phyloP scores from a whole-genome alignment of 1,140 invertebrate genomes.

The Lerema accius region DNA sequence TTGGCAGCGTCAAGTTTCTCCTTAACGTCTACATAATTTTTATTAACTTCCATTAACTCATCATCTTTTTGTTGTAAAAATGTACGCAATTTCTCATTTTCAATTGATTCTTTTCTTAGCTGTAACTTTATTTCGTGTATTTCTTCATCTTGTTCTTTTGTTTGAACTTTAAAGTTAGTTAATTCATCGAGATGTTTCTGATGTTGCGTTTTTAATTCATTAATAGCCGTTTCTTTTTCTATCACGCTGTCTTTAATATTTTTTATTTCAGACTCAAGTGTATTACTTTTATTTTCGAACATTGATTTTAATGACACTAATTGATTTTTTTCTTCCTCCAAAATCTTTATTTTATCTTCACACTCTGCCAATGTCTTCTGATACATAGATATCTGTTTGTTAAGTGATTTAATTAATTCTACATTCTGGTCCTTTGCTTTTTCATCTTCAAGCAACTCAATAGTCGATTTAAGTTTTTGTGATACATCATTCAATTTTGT shows the following conservation, averaged over 20 bases:
- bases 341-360: constrained; percentile 71
- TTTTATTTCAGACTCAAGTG: constrained; percentile 59
- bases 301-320: constrained; percentile 51
- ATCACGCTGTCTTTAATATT: constrained; percentile 64
- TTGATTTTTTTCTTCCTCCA: constrained; percentile 73
- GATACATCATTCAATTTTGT: constrained; percentile 78
- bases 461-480: constrained; percentile 75
- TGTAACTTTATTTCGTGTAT: constrained; percentile 81
- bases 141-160: constrained; percentile 82
- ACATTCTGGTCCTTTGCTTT: constrained; percentile 73
- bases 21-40: constrained; percentile 66
- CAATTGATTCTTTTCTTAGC: constrained; percentile 78
- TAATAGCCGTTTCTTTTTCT: constrained; percentile 66
- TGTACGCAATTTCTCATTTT: constrained; percentile 72
- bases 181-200: constrained; percentile 72
- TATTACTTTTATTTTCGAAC: constrained; percentile 59
- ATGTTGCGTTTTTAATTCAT: constrained; percentile 71
- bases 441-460: constrained; percentile 79
- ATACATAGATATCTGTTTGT: constrained; percentile 77
- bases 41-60: constrained; percentile 51
- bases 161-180: constrained; percentile 65
- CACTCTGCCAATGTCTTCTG: constrained; percentile 72
- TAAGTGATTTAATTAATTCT: constrained; percentile 68
- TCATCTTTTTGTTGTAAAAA: constrained; percentile 57
- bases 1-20: constrained; percentile 53